phyloP scores from a whole-genome alignment of 1,140 invertebrate species.

The Drosophila rufa region DNA sequence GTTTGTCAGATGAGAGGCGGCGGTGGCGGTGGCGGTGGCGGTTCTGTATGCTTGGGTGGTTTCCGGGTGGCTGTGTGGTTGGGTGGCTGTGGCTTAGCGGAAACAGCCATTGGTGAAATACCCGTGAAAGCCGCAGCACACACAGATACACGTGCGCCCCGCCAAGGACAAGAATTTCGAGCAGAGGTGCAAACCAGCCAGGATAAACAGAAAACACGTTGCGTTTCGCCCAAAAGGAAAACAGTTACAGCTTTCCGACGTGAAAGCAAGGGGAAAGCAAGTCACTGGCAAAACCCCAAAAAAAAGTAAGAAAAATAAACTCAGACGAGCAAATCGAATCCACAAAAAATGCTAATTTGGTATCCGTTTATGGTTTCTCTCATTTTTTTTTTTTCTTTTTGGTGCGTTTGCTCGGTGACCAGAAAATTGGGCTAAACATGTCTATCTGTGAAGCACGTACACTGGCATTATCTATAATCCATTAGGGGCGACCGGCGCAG shows the following conservation, averaged over 20 bases:
- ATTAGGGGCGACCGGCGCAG: conserved; percentile 35
- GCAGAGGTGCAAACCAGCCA: conserved; percentile 64
- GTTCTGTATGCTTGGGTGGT: conserved; percentile 12
- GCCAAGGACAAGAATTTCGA: conserved; percentile 29
- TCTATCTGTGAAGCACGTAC: conserved; percentile 46
- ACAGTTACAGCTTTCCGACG: conserved; percentile 29
- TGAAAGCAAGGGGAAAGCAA: conserved; percentile 10
- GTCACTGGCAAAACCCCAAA: conserved; percentile 13
- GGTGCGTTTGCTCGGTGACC: conserved; percentile 25
- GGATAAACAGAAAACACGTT: conserved; percentile 69
- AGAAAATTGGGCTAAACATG: conserved; percentile 51
- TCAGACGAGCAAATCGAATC: conserved; percentile 29
- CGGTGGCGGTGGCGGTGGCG: conserved; percentile 4
- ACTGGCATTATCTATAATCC: conserved; percentile 48
- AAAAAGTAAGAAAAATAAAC: conserved; percentile 15
- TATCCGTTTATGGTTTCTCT: conserved; percentile 12
- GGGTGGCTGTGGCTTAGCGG: conserved; percentile 10
- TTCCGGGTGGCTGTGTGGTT: conserved; percentile 3
- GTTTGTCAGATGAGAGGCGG: conserved; percentile 53
- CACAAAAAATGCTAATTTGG: conserved; percentile 49
- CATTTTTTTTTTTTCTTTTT: background rate
- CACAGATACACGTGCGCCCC: background rate
- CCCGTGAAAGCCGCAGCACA: conserved; percentile 57
- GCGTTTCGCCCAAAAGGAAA: conserved; percentile 42
- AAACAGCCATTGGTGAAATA: conserved; percentile 57